phyloP scores from a whole-genome alignment of 53 echinoderm and acorn worm genomes.

The Crossaster papposus region DNA sequence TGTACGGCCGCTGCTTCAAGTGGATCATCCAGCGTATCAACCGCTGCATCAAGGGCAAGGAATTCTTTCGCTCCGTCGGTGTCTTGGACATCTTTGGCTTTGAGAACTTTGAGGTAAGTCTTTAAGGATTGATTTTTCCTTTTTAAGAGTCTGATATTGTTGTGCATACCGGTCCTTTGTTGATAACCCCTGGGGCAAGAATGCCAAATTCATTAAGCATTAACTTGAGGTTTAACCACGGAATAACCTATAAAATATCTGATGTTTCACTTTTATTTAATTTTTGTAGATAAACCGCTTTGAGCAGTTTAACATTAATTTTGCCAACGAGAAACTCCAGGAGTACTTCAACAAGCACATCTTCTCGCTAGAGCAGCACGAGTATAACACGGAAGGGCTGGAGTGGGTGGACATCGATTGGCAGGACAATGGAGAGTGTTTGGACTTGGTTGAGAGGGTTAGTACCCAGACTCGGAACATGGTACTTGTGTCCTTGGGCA shows the following conservation, averaged over 20 bases:
- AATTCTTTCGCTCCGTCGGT: conserved; percentile 87
- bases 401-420: conserved; percentile 98
- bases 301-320: conserved; percentile 99
- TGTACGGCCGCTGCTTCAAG: conserved; percentile 92
- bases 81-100: conserved; percentile 99
- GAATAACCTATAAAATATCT: not conserved
- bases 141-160: not conserved
- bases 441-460: conserved; percentile 94
- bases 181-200: too few species aligned
- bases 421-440: conserved; percentile 96
- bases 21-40: conserved; percentile 97
- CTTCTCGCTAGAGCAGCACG: conserved; percentile 99
- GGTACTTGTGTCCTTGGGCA: too few species aligned
- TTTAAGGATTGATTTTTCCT: not conserved
- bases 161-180: too few species aligned
- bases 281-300: conserved; percentile 82
- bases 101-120: conserved; percentile 95
- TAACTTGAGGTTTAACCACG: not conserved
- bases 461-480: not conserved
- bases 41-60: conserved; percentile 76
- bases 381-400: conserved; percentile 94
- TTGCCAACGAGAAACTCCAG: conserved; percentile 99
- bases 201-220: too few species aligned
- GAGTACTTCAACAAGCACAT: conserved; percentile 99
- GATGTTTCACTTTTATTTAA: not conserved